Base-by-base conservation (phyloP, 1,140 invertebrate genomes). In the Drosophila erecta region DNA sequence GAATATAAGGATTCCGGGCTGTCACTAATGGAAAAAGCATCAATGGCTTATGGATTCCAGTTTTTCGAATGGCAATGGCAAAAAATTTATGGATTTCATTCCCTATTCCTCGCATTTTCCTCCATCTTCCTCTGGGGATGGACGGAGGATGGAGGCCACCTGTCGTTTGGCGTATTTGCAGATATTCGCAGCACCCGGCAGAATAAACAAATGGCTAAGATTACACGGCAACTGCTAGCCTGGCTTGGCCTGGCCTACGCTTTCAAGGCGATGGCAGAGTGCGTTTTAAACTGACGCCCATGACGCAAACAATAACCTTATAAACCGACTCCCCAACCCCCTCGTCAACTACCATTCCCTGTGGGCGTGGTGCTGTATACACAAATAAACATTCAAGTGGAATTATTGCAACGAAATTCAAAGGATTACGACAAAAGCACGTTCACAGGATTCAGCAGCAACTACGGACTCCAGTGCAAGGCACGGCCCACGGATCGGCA, bases 321-420 rank as follows among this genome's bases (percentile, higher is more conserved):
- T 89, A 84, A 89, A 83, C 24, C 38, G 37, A 56, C 7, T 6
- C 22, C 47, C 8, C 33, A 11, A 22, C 24, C 4, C 20, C 10
- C 2, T n/a, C 8, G 30, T 10, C 30, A 30, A 30, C 24, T 20
- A 5, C 1, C 49, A 30, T 30, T 30, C 17, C 12, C 22, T 30
- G 10, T 20, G 10, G 70, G 61, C 57, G 72, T 81, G 79, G 76
- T 27, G 83, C 83, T 86, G 71, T 86, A 86, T 86, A 86, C 83
- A 86, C 85, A 89, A 90, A 89, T 89, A 89, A 90, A 90, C 87
- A 90, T 85, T 85, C 77, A 90, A 90, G 84, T 91, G 90, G 90
- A 91, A 91, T 91, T 91, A 91, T 91, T 91, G 90, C 90, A 91
- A 87, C 90, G 86, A 91, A 91, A 91, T 91, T 84, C 90, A 90